A percentile compares a stretch with the other conserved stretches of the same genome.
These are phyloP conservation scores for Allacma fusca DNA, from an alignment of 2,888 invertebrate genomes.

Conservation along the genomic window DNA sequence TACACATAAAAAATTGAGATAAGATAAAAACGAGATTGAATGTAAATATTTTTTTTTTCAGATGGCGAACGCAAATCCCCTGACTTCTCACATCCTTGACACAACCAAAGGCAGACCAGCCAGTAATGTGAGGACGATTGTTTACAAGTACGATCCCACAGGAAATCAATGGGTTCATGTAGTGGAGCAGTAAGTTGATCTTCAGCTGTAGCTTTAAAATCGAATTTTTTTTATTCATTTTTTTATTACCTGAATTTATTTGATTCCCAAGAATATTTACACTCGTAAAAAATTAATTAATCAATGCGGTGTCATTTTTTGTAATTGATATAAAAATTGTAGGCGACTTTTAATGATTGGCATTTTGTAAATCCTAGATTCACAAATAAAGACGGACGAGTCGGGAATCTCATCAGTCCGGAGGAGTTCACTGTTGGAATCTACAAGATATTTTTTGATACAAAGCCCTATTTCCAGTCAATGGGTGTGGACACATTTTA, in stretches of 20 bases:
- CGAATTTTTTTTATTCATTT: too few species aligned
- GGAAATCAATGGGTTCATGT: constrained; percentile 75
- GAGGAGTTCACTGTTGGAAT: constrained; percentile 73
- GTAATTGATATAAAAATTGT: too few species aligned
- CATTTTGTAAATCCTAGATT: too few species aligned
- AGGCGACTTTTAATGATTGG: too few species aligned
- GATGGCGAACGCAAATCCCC: constrained; percentile 63
- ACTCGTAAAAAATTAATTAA: too few species aligned
- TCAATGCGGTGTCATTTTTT: too few species aligned
- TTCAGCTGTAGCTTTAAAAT: too few species aligned
- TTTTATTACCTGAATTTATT: too few species aligned
- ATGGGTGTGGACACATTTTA: constrained; percentile 67
- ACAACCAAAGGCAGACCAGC: constrained; percentile 75
- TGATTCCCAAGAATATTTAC: too few species aligned
- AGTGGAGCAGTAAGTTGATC: constrained; percentile 61
- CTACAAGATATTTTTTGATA: constrained; percentile 79
- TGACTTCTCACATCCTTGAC: constrained; percentile 80
- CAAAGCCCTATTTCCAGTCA: constrained; percentile 74
- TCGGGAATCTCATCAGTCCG: constrained; percentile 70
- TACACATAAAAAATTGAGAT: too few species aligned
- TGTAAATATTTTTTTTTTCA: background rate
- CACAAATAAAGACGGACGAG: constrained; percentile 72
- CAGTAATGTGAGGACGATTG: constrained; percentile 72
- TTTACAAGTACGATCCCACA: constrained; percentile 68
- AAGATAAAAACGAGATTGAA: too few species aligned